phyloP scores from a whole-genome alignment of 2,888 invertebrate species.

The Drosophila quasianomalipes region DNA sequence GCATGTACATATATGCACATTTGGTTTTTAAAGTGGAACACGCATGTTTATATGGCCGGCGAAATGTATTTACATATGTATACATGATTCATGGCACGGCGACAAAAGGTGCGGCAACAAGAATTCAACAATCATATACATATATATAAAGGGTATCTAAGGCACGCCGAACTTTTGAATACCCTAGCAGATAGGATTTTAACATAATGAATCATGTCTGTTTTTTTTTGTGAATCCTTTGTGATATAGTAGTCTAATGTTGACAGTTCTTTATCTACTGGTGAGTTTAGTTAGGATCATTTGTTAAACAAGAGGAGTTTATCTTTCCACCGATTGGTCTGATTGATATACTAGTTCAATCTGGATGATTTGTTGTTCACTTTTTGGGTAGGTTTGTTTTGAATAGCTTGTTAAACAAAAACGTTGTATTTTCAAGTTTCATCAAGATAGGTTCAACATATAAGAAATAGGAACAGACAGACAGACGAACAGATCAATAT shows the following conservation, averaged over 20 bases:
- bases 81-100: conserved; percentile 70
- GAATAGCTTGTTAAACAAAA: too few relatives aligned
- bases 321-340: not conserved
- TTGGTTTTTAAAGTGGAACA: conserved; percentile 73
- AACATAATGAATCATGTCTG: too few relatives aligned
- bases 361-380: not conserved
- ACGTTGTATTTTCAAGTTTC: not conserved
- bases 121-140: conserved; percentile 34
- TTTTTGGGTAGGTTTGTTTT: too few relatives aligned
- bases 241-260: not conserved
- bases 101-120: conserved; percentile 71
- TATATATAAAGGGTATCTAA: not conserved
- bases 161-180: not conserved
- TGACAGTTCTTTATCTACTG: not conserved
- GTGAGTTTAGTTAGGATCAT: not conserved
- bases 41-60: conserved; percentile 50
- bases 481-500: accelerated
- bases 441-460: not conserved
- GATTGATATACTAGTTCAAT: not conserved
- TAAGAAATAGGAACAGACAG: not conserved
- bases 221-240: too few relatives aligned
- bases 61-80: conserved; percentile 45
- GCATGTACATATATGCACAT: conserved; percentile 28
- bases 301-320: not conserved
- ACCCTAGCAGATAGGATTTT: not conserved